Evolutionary conservation across 2,113 vertebrate species (phyloP), one percentile per base, ranked within the genome.

Genomic region (Microtus richardsoni): DNA sequence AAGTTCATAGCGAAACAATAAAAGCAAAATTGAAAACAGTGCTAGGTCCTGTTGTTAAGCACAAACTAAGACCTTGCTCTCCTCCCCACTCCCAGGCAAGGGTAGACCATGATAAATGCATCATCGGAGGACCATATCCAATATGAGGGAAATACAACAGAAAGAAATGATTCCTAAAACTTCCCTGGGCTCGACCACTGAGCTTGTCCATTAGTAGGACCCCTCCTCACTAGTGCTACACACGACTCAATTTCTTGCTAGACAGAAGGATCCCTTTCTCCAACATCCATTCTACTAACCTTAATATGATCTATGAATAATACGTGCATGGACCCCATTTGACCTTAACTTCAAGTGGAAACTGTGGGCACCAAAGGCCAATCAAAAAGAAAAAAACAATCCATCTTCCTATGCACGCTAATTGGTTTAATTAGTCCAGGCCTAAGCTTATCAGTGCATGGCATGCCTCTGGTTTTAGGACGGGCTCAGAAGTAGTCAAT

Each of bases 381-480:
- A 30, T 73, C 84, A 62, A 28, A 83, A 83, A 17, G 13, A 21
- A 44, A 41, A 41, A 58, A 93, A 96, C 85, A 93, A 75, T 84
- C 47, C 66, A 85, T 96, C 90, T 95, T 91, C 19, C 52, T 91
- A 88, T 82, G 91, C 71, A 30, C 33, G 26, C 30, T 95, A 96
- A 96, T 95, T 97, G 80, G 85, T 88, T 97, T 96, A 97, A 97
- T 97, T 97, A 97, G 95, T 92, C 60, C 85, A 93, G 77, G 36
- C 71, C 87, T 80, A 90, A 91, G 82, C 49, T 97, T 92, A 96
- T 93, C 95, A 92, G 77, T 85, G 60, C 58, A 36, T 90, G 88
- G 84, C 85, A 90, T 90, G 79, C 22, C 64, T 78, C 80, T 92
- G 88, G 91, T 95, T 90, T 95, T 92, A 94, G 39, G 91, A 92